A percentile compares a stretch with the other conserved stretches of the same genome.
phyloP scores from a whole-genome alignment of 53 echinoderm and acorn worm genomes.

The Holothuria leucospilota region DNA sequence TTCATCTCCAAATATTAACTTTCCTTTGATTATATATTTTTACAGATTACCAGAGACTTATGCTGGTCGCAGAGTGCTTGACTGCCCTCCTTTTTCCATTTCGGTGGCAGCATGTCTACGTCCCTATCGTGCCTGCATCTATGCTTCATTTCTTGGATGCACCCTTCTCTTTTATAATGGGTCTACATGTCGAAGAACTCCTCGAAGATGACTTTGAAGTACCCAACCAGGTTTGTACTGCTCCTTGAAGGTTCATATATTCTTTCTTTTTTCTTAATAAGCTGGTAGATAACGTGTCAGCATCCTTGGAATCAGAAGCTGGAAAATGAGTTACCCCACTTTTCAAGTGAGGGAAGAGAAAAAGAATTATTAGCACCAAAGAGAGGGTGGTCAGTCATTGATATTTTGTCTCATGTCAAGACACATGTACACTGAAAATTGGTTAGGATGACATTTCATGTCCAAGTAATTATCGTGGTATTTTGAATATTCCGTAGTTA shows the following conservation, averaged over 20 bases:
- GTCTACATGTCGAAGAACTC: slow-evolving; percentile 82
- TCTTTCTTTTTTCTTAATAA: background rate
- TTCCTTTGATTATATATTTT: background rate
- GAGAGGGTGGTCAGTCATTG: too few species aligned
- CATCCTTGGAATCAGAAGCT: too few species aligned
- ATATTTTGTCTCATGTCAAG: too few species aligned
- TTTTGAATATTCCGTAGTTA: too few species aligned
- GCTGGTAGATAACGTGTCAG: background rate
- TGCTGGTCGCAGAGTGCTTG: slow-evolving; percentile 92
- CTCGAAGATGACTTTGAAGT: slow-evolving; percentile 82
- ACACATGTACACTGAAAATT: too few species aligned
- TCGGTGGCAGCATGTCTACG: slow-evolving; percentile 96
- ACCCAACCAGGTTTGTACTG: slow-evolving; percentile 76
- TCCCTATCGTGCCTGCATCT: slow-evolving; percentile 94
- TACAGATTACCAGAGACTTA: slow-evolving; percentile 94
- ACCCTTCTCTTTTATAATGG: slow-evolving; percentile 96
- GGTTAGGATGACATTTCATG: too few species aligned
- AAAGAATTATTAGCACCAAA: too few species aligned
- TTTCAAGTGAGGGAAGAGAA: slow-evolving; percentile 1
- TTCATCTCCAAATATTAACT: too few species aligned
- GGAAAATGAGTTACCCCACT: slow-evolving; percentile 40
- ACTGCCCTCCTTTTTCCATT: slow-evolving; percentile 89
- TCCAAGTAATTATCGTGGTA: too few species aligned
- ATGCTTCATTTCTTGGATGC: slow-evolving; percentile 97
- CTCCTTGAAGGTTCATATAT: background rate